A percentile compares a stretch with the other conserved stretches of the same genome.
Evolutionary conservation across 1,140 invertebrate genomes (phyloP).

Genomic region (Drosophila oshimai): DNA sequence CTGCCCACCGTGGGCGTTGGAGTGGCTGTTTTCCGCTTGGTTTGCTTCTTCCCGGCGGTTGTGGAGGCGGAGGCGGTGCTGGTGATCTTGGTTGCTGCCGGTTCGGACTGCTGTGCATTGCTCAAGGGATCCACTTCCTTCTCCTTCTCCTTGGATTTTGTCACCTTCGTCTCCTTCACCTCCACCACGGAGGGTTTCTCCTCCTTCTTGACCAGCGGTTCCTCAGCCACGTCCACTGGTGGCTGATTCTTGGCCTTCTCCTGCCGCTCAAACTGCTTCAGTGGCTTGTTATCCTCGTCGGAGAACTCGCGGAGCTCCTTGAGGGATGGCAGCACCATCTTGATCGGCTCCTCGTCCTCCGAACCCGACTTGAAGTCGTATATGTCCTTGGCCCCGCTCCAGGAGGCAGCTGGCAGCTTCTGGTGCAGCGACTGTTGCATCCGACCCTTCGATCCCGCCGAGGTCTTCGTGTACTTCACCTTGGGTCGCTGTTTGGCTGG

Average conservation of each 20-base stretch:
- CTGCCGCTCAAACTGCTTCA: constrained; percentile 35
- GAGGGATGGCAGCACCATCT: constrained; percentile 74
- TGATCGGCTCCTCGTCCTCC: constrained; percentile 77
- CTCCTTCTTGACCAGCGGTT: background rate
- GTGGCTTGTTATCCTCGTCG: constrained; percentile 74
- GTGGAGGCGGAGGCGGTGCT: background rate
- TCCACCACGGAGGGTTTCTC: too few species aligned
- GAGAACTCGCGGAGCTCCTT: constrained; percentile 76
- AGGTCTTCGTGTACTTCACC: constrained; percentile 63
- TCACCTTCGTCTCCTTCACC: background rate
- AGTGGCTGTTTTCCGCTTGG: constrained; percentile 40
- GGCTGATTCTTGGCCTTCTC: constrained; percentile 8
- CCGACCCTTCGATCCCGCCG: constrained; percentile 52
- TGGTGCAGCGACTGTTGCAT: constrained; percentile 30
- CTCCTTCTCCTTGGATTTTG: background rate
- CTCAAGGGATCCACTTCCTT: constrained; percentile 7
- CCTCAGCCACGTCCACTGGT: background rate
- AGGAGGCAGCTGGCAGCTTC: constrained; percentile 6
- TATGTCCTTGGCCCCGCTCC: constrained; percentile 59
- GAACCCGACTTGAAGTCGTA: constrained; percentile 81
- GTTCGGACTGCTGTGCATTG: constrained; percentile 16
- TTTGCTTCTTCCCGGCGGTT: constrained; percentile 47
- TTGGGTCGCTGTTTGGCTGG: constrained; percentile 57
- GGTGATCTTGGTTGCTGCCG: background rate
- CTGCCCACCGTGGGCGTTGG: constrained; percentile 26